A percentile compares a stretch with the other conserved stretches of the same genome.
Conservation (phyloP, 2,113 vertebrate species). For the Leucoraja erinaceus region DNA sequence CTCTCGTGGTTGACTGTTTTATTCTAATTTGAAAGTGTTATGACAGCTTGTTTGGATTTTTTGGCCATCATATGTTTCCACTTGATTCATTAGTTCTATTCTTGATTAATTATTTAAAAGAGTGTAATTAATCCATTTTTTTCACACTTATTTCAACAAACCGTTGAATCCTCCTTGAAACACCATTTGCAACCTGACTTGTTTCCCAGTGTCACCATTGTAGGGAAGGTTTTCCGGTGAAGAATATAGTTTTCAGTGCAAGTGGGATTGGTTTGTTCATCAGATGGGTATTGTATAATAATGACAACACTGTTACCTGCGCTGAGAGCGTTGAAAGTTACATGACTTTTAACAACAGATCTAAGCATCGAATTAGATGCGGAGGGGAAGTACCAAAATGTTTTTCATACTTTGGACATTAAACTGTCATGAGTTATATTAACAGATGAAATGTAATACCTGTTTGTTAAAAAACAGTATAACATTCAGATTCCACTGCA, state of each 20-base stretch:
- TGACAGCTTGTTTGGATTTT: background rate
- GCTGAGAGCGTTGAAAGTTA: background rate
- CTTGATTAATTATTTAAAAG: background rate
- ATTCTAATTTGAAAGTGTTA: background rate
- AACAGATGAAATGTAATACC: constrained; percentile 14
- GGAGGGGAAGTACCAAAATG: background rate
- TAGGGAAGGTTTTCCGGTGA: background rate
- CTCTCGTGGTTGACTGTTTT: background rate
- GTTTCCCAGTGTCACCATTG: background rate
- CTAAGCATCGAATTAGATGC: background rate
- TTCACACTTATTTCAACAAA: background rate
- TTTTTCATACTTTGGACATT: background rate
- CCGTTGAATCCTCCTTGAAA: background rate
- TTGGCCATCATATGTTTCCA: background rate
- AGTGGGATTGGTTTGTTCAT: background rate
- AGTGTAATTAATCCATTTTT: background rate
- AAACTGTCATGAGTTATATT: background rate
- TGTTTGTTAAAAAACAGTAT: background rate
- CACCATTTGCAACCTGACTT: background rate
- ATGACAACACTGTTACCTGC: background rate
- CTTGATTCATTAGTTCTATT: background rate
- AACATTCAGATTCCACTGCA: background rate
- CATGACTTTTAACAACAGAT: constrained; percentile 3
- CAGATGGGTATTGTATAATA: background rate
- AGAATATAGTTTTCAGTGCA: background rate